Base-by-base conservation (phyloP, 2,888 invertebrate species). In the Yponomeuta plumbellus region DNA sequence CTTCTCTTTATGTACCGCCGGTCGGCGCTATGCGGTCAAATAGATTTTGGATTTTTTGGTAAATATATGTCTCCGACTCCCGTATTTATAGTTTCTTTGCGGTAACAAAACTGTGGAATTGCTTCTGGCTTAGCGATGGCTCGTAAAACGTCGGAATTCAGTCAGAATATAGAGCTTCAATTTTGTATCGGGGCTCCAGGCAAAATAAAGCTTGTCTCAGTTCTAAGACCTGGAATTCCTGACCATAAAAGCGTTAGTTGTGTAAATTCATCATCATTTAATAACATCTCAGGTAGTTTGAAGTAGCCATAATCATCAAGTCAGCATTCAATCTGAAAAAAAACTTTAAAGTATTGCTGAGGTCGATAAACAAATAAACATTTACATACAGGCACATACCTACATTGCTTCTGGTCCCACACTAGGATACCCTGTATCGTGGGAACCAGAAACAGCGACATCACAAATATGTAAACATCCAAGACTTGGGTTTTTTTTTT, bases 1-100 rank as follows among this genome's bases (percentile, higher is more conserved):
- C 20, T 52, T 23, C 39, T 66, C 62, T 67, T 67, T 67, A 67
- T 67, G 17, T 57, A 22, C 44, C n/a, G 44, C 39, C 40, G 20
- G 1, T 1, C 63, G 63, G 10, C 34, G 34, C 34, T 34, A 52
- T 44, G 63, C 63, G 63, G 63, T 63, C 63, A 63, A 63, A 63
- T 63, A 63, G 63, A 63, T 63, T 63, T 62, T 44, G 22, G 63
- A 44, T 40, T 44, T 52, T 63, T 63, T 63, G n/a, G 63, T 44
- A 44, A 63, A 44, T 63, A 63, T 52, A 63, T 63, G 63, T 20
- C 20, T 11, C n/a, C 20, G 21, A 11, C 20, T 44, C 22, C 11
- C 11, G 22, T 63, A 52, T 63, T 63, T 63, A 63, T 63, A 23
- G 23, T n/a, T n/a, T 23, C 23, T n/a, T n/a, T 21, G 26, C 34